Evolutionary conservation across 2,113 vertebrate genomes (phyloP).

Genomic region (Hepsetus odoe): DNA sequence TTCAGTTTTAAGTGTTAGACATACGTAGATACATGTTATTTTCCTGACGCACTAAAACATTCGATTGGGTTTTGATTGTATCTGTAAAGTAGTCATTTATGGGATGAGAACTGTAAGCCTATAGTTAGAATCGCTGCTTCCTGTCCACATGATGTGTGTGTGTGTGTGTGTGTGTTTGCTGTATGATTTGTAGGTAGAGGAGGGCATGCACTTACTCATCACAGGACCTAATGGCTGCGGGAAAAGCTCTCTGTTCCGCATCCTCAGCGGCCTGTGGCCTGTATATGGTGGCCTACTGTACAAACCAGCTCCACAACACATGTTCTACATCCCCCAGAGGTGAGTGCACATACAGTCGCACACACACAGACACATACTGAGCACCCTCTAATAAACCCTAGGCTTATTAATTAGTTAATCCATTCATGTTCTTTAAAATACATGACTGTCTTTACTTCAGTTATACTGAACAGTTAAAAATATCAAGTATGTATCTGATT

Average conservation of each 20-base stretch:
- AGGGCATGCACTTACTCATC: constrained; percentile 96
- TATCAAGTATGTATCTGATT: too few species aligned
- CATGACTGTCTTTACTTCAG: too few species aligned
- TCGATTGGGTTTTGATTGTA: background rate
- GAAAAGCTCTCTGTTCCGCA: constrained; percentile 97
- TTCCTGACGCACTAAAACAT: background rate
- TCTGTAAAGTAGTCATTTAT: background rate
- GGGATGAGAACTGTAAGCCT: background rate
- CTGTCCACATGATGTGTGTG: background rate
- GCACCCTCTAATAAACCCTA: background rate
- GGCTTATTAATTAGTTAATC: too few species aligned
- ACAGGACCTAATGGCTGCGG: constrained; percentile 98
- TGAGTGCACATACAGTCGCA: constrained; percentile 53
- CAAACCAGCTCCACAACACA: constrained; percentile 92
- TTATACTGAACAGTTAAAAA: too few species aligned
- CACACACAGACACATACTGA: background rate
- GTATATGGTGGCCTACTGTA: constrained; percentile 91
- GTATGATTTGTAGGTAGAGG: constrained; percentile 82
- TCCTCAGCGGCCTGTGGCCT: constrained; percentile 96
- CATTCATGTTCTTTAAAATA: too few species aligned
- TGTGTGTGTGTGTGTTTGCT: constrained; percentile 26
- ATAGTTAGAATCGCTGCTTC: background rate
- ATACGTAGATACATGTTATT: too few species aligned
- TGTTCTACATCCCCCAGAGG: constrained; percentile 99
- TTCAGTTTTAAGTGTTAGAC: too few species aligned